phyloP scores from a whole-genome alignment of 2,113 vertebrate species.

The Istiophorus platypterus region DNA sequence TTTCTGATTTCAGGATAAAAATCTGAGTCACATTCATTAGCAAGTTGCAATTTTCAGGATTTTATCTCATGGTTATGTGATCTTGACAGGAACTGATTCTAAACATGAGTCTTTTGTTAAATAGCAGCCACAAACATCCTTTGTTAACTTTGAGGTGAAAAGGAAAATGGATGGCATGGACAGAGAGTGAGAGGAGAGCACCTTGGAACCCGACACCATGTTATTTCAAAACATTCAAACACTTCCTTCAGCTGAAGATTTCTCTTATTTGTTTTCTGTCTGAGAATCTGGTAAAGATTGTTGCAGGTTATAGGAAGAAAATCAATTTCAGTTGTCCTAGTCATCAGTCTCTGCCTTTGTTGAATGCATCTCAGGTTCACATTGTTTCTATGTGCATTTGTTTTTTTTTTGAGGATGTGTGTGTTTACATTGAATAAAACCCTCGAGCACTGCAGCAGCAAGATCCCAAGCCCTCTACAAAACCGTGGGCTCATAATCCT shows the following conservation, averaged over 20 bases:
- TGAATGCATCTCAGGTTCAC: slow-evolving; percentile 40
- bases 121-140: slow-evolving; percentile 14
- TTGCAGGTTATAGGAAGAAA: slow-evolving; percentile 48
- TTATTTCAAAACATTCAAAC: slow-evolving; percentile 1
- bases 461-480: slow-evolving; percentile 67
- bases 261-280: slow-evolving; percentile 28
- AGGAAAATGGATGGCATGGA: not conserved
- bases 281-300: slow-evolving; percentile 25
- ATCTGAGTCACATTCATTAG: not conserved
- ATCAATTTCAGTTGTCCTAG: slow-evolving; percentile 41
- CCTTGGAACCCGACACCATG: not conserved
- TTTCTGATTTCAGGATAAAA: slow-evolving; percentile 5
- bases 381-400: slow-evolving; percentile 11
- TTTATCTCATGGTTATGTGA: not conserved
- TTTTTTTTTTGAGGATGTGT: slow-evolving; percentile 32
- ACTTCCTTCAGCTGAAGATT: not conserved
- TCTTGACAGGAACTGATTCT: not conserved
- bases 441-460: slow-evolving; percentile 53
- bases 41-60: not conserved
- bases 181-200: not conserved
- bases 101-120: slow-evolving; percentile 4
- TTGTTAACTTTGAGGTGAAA: slow-evolving; percentile 11
- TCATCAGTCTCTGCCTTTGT: slow-evolving; percentile 38
- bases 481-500: slow-evolving; percentile 80
- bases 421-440: slow-evolving; percentile 54